These are phyloP conservation scores for Todiramphus saurophagus DNA, from an alignment of 2,113 vertebrate genomes.

Conservation along the genomic window DNA sequence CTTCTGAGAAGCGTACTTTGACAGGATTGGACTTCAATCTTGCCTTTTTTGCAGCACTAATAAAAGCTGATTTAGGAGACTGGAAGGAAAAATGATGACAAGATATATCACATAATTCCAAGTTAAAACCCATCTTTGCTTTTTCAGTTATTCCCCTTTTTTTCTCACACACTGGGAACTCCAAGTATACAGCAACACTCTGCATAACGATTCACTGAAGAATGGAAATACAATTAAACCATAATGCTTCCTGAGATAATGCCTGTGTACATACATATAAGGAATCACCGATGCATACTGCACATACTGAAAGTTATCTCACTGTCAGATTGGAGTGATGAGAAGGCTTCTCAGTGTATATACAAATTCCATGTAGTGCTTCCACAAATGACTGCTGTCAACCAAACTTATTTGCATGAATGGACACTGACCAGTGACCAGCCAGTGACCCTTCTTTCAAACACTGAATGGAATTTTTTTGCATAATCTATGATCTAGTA, in stretches of 20 bases:
- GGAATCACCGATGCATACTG: background rate
- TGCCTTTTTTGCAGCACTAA: slow-evolving; percentile 98
- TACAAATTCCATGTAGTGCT: background rate
- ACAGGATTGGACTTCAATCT: slow-evolving; percentile 99
- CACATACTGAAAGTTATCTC: background rate
- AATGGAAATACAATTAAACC: background rate
- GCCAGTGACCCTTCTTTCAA: background rate
- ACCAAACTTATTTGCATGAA: background rate
- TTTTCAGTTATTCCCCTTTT: background rate
- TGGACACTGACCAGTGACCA: background rate
- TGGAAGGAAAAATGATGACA: slow-evolving; percentile 68
- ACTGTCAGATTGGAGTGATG: background rate
- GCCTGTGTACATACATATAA: background rate
- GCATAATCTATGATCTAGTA: background rate
- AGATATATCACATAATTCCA: slow-evolving; percentile 20
- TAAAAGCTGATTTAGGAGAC: slow-evolving; percentile 99
- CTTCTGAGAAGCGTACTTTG: slow-evolving; percentile 97
- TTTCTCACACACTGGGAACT: background rate
- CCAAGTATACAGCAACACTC: background rate
- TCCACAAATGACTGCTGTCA: background rate
- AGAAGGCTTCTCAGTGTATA: background rate
- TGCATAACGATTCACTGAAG: background rate
- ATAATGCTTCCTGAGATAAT: background rate
- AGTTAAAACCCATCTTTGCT: background rate
- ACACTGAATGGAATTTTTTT: background rate